Evolutionary conservation across 2,113 vertebrate genomes (phyloP), one percentile per base, ranked within the genome.

Genomic region (Fukomys damarensis): DNA sequence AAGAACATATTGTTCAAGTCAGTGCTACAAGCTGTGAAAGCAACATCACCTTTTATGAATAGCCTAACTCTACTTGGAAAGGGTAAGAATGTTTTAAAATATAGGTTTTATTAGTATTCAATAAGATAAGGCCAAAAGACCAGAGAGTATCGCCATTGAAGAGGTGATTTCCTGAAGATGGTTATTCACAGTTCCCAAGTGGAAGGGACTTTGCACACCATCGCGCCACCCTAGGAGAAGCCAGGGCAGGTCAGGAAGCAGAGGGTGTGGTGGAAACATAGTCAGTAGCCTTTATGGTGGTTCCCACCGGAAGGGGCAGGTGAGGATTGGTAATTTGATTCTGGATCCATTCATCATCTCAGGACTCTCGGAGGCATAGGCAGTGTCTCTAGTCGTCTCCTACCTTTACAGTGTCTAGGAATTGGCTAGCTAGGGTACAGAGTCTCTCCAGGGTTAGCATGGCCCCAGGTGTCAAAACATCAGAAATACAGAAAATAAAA

Each of bases 291-390:
- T 91, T 90, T 66, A 16, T 9, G 70, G 7, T 49, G 24, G 13
- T 38, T n/a, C 90, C 54, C 28, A 17, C 30, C 19, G 9, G 46
- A 74, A 91, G 56, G 16, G 61, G 32, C 16, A 22, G 20, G 5
- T 41, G 52, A 66, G 10, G 1, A 54, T 89, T 30, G 28, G 22
- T 35, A 41, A 79, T 35, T 4, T 13, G 19, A 5, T 8, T 49
- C 46, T 85, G 38, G 24, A 38, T 20, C 84, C 28, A 56, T 43
- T 58, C 65, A 59, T 65, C 30, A 52, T 65, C 74, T 95, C 19
- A 74, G 66, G 13, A 43, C 6, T n/a, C 1, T 43, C n/a, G 11
- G 12, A 17, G 28, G 4, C 7, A 52, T 1, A 26, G 4, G 0
- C 2, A 9, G 0, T 35, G 19, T 32, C 16, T 26, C 35, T 83